Evolutionary conservation across 92 coral and sea anemone species (phyloP), one percentile per base, ranked within the genome.

Genomic region (Actinernus sp.): DNA sequence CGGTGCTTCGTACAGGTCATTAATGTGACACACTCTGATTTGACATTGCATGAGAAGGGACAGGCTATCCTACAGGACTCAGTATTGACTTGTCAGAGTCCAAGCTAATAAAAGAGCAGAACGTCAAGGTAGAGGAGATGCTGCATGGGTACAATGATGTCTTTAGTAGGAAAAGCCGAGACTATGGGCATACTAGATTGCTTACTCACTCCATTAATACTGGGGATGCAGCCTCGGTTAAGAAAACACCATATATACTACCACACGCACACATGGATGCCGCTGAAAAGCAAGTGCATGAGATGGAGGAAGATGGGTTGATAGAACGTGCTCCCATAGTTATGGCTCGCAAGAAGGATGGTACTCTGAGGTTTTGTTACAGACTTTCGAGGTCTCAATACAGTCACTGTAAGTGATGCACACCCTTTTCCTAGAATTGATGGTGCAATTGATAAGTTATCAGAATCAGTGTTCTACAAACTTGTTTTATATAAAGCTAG

Each of bases 231-330:
- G 45, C 48, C 13, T 29, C 65, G 0, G 46, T 27, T 44, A 28
- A 70, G 76, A 70, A 55, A 57, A 69, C 57, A 44, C 39, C 55
- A 0, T 39, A 44, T 2, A 56, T 64, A 26, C 46, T 56, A 51
- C 66, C 77, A 43, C 66, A 69, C 37, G 29, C 55, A 0, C 10
- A 69, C 48, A 69, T 57, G 66, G 43, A 1, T 34, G 66, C 56
- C 3, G 66, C 55, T 33, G 77, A 55, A 47, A 13, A 55, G 55
- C 64, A 54, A 3, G 20, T 68, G 24, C 26, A 68, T 41, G 76
- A 68, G 55, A 68, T 68, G 55, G 65, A 54, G 2, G 55, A 54
- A 33, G 65, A 54, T 20, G 55, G 45, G 53, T 68, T 68, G 43
- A 68, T 54, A 11, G 45, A 68, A 49, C 51, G 66, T 25, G 52